Conservation (phyloP, 2,113 vertebrate genomes). For the Pteronura brasiliensis region DNA sequence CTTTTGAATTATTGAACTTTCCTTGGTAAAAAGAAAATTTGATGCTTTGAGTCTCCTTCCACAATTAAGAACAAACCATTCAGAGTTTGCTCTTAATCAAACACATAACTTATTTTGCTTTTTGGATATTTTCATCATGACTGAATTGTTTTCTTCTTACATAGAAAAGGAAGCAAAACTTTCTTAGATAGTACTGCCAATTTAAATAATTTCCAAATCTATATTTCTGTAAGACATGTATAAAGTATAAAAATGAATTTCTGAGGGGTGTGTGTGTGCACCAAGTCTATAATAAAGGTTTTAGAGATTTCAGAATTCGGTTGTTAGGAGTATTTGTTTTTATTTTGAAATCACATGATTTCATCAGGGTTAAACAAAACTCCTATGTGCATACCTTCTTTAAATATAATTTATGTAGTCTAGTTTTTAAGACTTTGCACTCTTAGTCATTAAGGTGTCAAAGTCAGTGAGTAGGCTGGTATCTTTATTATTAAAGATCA, state of each 20-base stretch:
- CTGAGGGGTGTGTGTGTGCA: neutral
- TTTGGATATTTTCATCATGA: neutral
- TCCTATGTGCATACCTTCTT: conserved; percentile 9
- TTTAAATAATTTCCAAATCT: neutral
- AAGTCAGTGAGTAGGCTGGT: conserved; percentile 70
- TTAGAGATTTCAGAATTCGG: conserved; percentile 28
- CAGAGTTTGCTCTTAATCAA: neutral
- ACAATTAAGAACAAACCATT: conserved; percentile 10
- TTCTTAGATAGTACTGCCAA: neutral
- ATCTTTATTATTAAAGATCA: conserved; percentile 76
- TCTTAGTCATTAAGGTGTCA: conserved; percentile 70
- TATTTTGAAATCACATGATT: conserved; percentile 23
- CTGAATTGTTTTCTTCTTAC: neutral
- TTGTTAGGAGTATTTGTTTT: neutral
- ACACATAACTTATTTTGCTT: neutral
- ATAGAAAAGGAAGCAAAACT: neutral
- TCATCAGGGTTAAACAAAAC: conserved; percentile 5
- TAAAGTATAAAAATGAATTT: neutral
- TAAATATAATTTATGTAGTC: conserved; percentile 57
- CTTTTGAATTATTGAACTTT: conserved; percentile 23
- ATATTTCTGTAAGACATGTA: neutral
- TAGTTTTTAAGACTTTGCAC: conserved; percentile 66
- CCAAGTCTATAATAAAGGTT: neutral
- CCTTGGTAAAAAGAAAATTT: conserved; percentile 1
- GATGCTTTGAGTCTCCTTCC: neutral